A percentile compares a stretch with the other conserved stretches of the same genome.
phyloP scores from a whole-genome alignment of 2,888 invertebrate species.

The Epicampocera succincta region DNA sequence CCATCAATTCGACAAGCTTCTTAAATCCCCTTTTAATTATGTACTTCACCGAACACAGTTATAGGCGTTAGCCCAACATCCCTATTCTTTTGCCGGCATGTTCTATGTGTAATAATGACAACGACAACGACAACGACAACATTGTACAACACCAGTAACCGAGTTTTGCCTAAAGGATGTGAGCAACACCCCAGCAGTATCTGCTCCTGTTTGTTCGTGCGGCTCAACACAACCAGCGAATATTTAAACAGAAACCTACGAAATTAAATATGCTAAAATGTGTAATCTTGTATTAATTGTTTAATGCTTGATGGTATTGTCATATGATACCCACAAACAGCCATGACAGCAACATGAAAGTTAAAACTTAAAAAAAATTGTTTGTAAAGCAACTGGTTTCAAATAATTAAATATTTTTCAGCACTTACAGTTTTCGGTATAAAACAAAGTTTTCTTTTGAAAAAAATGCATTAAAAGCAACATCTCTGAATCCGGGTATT shows the following conservation, averaged over 20 bases:
- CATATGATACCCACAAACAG: not conserved
- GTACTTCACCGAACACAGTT: conserved; percentile 62
- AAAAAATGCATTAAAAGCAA: no score
- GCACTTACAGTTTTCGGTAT: not conserved
- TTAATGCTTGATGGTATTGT: conserved; percentile 19
- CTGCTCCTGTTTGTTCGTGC: not conserved
- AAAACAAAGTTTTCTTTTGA: no score
- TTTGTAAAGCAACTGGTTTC: conserved; percentile 21
- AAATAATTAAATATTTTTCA: conserved; percentile 5
- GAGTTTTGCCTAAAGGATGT: not conserved
- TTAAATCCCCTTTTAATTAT: conserved; percentile 60
- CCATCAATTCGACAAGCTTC: not conserved
- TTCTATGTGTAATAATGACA: not conserved
- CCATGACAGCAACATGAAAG: not conserved
- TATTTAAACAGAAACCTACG: not conserved
- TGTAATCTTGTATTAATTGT: conserved; percentile 26
- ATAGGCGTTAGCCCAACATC: conserved; percentile 64
- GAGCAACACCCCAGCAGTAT: not conserved
- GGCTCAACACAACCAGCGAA: not conserved
- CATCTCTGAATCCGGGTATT: no score
- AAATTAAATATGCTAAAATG: conserved; percentile 1
- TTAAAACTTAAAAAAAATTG: conserved; percentile 4
- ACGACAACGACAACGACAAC: conserved; percentile 10
- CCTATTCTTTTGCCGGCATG: not conserved
- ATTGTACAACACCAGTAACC: conserved; percentile 7